phyloP scores from a whole-genome alignment of 2,888 invertebrate species.

The Portevinia maculata region DNA sequence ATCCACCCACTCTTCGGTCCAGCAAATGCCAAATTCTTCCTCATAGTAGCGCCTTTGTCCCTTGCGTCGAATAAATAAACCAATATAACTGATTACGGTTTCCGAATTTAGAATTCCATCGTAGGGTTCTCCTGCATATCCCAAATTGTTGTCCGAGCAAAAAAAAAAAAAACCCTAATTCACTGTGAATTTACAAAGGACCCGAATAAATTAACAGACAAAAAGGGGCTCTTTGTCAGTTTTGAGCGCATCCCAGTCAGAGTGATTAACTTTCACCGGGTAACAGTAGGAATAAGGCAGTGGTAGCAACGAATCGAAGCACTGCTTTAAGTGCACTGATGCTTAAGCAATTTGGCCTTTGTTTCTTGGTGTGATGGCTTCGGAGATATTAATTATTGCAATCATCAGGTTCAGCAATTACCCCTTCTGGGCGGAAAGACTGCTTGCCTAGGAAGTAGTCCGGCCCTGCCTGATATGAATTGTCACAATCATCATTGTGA shows the following conservation, averaged over 20 bases:
- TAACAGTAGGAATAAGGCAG: neutral
- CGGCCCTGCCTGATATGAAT: neutral
- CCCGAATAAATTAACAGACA: conserved; percentile 35
- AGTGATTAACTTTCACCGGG: conserved; percentile 34
- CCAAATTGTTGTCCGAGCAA: conserved; percentile 24
- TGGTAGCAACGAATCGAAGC: neutral
- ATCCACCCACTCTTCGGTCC: neutral
- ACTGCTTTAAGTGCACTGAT: conserved; percentile 1
- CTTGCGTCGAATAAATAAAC: conserved; percentile 32
- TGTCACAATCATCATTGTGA: conserved; percentile 1
- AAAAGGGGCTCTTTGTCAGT: conserved; percentile 15
- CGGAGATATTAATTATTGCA: conserved; percentile 35
- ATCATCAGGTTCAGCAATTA: conserved; percentile 2
- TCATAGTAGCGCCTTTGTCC: conserved; percentile 19
- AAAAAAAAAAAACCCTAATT: conserved; percentile 20
- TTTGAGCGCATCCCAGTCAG: conserved; percentile 19
- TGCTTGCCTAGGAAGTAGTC: neutral
- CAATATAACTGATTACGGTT: conserved; percentile 49
- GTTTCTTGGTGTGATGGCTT: neutral
- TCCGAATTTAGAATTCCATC: conserved; percentile 26
- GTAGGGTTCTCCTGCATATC: neutral
- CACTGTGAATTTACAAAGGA: conserved; percentile 29
- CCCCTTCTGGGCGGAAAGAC: neutral
- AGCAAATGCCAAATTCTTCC: conserved; percentile 4
- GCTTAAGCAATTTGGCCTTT: neutral